Evolutionary conservation across 2,797 vertebrate genomes (phyloP).

Genomic region (Gallinago nigripennis): DNA sequence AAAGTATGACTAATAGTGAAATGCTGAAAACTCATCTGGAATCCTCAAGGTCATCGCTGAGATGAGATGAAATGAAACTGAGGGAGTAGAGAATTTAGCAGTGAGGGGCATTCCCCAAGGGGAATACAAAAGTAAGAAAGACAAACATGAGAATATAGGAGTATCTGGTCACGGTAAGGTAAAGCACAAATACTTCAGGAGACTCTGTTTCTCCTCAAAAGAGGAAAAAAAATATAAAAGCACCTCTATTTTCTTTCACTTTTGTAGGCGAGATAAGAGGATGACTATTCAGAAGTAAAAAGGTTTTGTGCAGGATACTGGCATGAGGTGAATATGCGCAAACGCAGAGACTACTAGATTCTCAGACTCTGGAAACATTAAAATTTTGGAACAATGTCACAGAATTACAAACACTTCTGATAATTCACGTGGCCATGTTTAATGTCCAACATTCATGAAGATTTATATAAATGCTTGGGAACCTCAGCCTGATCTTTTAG

Average conservation of each 20-base stretch:
- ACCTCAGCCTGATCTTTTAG: neutral
- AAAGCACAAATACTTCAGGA: neutral
- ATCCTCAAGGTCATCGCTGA: constrained; percentile 9
- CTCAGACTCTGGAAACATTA: neutral
- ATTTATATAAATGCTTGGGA: neutral
- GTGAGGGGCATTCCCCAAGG: neutral
- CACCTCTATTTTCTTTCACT: neutral
- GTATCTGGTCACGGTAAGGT: neutral
- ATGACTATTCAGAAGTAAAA: neutral
- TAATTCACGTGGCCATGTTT: neutral
- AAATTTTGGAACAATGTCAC: neutral
- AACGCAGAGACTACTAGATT: neutral
- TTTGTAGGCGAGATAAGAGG: neutral
- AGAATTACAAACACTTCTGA: neutral
- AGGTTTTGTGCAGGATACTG: neutral
- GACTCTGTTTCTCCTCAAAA: neutral
- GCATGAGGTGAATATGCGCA: neutral
- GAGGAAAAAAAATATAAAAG: neutral
- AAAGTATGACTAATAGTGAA: constrained; percentile 26
- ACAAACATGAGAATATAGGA: neutral
- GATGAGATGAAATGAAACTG: neutral
- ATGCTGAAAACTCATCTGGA: constrained; percentile 31
- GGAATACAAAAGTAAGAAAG: neutral
- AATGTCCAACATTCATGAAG: neutral
- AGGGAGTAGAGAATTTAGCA: neutral